These are phyloP conservation scores for Sebastes taczanowskii DNA, from an alignment of 2,797 vertebrate species.

Conservation along the genomic window DNA sequence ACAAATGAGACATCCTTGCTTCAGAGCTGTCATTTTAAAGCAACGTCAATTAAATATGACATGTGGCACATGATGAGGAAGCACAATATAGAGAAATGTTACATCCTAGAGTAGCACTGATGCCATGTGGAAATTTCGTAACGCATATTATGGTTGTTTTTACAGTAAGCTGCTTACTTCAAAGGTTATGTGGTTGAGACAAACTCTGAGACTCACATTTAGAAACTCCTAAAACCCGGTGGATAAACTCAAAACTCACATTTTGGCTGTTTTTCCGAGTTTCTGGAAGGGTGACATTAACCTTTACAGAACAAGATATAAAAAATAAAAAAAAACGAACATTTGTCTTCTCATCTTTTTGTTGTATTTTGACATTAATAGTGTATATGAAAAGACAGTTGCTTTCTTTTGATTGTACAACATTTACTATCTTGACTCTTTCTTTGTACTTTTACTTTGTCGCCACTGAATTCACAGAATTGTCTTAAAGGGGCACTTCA, in stretches of 20 bases:
- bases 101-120: neutral
- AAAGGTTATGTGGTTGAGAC: neutral
- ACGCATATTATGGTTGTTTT: neutral
- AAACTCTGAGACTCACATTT: neutral
- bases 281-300: neutral
- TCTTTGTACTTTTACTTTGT: neutral
- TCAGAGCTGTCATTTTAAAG: no score
- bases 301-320: neutral
- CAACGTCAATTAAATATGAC: no score
- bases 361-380: neutral
- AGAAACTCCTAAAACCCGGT: neutral
- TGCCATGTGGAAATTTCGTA: neutral
- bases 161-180: neutral
- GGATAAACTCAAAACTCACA: neutral
- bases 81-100: neutral
- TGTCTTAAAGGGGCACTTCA: neutral
- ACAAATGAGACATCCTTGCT: no score
- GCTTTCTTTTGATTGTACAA: neutral
- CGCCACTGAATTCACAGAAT: neutral
- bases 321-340: no score
- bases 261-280: neutral
- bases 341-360: neutral
- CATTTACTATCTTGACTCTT: neutral
- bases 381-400: neutral
- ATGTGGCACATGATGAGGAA: neutral